Percentiles rank a stretch among this genome's conserved stretches.
These are phyloP conservation scores for Mastomys natalensis DNA, from an alignment of 2,113 vertebrate species.

Conservation along the genomic window DNA sequence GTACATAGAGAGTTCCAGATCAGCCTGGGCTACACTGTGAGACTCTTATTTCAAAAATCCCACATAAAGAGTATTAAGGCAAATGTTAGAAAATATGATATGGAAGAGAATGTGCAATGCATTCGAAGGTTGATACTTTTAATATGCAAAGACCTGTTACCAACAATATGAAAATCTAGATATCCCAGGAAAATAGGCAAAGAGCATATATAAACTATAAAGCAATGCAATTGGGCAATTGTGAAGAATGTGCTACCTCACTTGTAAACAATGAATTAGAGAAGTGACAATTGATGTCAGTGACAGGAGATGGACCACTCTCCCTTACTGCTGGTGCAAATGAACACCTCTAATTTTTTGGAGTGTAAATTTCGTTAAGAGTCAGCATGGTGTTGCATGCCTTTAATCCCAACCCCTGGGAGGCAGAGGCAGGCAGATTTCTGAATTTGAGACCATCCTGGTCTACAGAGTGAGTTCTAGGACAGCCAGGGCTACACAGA, in stretches of 20 bases:
- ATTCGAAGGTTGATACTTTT: neutral
- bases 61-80: constrained; percentile 1
- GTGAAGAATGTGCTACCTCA: neutral
- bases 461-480: neutral
- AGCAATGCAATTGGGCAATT: neutral
- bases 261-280: constrained; percentile 33
- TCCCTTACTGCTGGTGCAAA: neutral
- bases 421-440: neutral
- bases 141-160: constrained; percentile 42
- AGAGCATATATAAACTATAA: constrained; percentile 18
- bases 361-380: constrained; percentile 15
- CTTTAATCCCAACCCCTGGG: neutral
- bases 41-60: neutral
- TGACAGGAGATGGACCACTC: neutral
- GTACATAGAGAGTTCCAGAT: neutral
- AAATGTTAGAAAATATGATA: constrained; percentile 2
- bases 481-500: neutral
- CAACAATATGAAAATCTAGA: neutral
- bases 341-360: constrained; percentile 8
- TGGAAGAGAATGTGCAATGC: neutral
- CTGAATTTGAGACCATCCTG: neutral
- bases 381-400: accelerated
- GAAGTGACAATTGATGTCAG: neutral
- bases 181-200: constrained; percentile 2
- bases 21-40: neutral